These are phyloP conservation scores for Cheilosia vulpina DNA, from an alignment of 2,888 invertebrate species.

Conservation along the genomic window DNA sequence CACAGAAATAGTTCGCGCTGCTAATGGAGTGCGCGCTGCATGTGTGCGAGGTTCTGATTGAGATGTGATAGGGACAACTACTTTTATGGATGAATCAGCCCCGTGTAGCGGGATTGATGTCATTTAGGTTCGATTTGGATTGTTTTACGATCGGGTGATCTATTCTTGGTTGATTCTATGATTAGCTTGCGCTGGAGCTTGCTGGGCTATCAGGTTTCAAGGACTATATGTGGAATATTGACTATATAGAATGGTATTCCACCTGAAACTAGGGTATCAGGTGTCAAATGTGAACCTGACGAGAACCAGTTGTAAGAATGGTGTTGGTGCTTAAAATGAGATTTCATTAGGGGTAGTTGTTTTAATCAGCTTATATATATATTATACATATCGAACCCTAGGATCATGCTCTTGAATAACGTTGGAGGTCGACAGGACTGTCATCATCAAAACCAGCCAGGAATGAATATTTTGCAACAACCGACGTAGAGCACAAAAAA, in stretches of 20 bases:
- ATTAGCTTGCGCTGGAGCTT: neutral
- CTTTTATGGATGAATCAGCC: conserved; percentile 69
- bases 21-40: conserved; percentile 24
- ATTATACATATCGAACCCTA: no score
- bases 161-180: conserved; percentile 45
- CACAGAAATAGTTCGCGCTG: conserved; percentile 50
- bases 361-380: no score
- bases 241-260: neutral
- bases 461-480: no score
- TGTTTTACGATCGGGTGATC: conserved; percentile 18
- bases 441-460: no score
- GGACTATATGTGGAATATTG: conserved; percentile 6
- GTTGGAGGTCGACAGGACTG: no score
- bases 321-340: no score
- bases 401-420: no score
- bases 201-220: conserved; percentile 40
- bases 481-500: no score
- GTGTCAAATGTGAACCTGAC: neutral
- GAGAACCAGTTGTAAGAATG: no score
- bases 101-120: conserved; percentile 32
- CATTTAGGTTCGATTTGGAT: conserved; percentile 56
- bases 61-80: conserved; percentile 63
- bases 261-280: neutral
- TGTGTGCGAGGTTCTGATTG: conserved; percentile 46
- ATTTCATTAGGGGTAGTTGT: no score